Evolutionary conservation across 2,797 vertebrate genomes (phyloP).

Genomic region (Uromys caudimaculatus): DNA sequence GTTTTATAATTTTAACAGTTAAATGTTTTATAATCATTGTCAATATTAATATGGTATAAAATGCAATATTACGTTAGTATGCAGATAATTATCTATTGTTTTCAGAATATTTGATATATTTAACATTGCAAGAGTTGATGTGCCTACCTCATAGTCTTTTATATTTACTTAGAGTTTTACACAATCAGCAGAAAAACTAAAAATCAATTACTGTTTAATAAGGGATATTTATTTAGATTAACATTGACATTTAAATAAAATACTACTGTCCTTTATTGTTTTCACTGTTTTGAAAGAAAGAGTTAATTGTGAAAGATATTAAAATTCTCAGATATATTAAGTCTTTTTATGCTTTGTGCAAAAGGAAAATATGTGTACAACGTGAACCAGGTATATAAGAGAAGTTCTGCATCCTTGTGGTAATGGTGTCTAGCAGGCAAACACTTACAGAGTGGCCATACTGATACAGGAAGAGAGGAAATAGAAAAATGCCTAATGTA

Average conservation of each 20-base stretch:
- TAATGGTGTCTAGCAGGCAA: neutral
- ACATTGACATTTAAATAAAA: neutral
- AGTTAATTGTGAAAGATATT: conserved; percentile 35
- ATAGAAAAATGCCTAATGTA: neutral
- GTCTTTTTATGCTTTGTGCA: neutral
- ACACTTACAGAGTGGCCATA: neutral
- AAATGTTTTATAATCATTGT: neutral
- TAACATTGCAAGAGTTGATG: conserved; percentile 20
- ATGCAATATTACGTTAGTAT: neutral
- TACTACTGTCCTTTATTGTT: neutral
- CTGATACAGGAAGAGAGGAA: conserved; percentile 41
- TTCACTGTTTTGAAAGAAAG: neutral
- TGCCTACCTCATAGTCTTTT: neutral
- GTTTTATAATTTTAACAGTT: conserved; percentile 49
- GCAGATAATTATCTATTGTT: neutral
- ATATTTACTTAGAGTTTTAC: conserved; percentile 7
- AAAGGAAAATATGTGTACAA: conserved; percentile 6
- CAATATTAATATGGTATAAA: neutral
- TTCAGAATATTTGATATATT: conserved; percentile 15
- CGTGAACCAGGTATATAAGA: neutral
- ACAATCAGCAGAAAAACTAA: conserved; percentile 11
- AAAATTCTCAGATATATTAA: neutral
- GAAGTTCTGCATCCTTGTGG: neutral
- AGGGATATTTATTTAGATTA: neutral
- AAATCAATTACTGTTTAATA: conserved; percentile 40